Percentiles rank a stretch among this genome's conserved stretches.
phyloP scores from a whole-genome alignment of 2,888 invertebrate genomes.

The Gonocerus acuteangulatus region DNA sequence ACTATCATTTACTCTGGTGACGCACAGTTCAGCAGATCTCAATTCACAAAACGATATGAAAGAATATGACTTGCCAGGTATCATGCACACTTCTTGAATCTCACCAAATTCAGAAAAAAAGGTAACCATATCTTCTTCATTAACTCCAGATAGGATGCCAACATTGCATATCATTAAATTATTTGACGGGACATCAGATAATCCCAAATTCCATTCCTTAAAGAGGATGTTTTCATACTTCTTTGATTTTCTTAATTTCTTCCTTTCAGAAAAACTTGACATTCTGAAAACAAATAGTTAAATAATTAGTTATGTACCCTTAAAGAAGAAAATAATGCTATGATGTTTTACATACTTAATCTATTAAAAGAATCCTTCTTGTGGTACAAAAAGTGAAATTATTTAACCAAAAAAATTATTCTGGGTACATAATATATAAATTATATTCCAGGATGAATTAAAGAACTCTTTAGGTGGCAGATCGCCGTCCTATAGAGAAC shows the following conservation, averaged over 20 bases:
- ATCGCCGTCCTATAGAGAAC: too few species aligned
- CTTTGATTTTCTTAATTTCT: not conserved
- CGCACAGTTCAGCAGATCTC: constrained; percentile 52
- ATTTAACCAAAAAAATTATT: too few species aligned
- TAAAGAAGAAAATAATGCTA: not conserved
- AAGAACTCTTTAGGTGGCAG: too few species aligned
- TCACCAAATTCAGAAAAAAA: constrained; percentile 50
- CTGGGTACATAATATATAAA: too few species aligned
- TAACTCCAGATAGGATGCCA: constrained; percentile 72
- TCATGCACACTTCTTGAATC: constrained; percentile 57
- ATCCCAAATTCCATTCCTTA: not conserved
- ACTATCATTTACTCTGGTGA: constrained; percentile 53
- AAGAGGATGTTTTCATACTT: constrained; percentile 15
- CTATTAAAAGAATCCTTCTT: too few species aligned
- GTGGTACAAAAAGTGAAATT: too few species aligned
- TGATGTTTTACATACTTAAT: too few species aligned
- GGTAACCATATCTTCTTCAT: constrained; percentile 54
- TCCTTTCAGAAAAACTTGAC: constrained; percentile 1
- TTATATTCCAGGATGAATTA: too few species aligned
- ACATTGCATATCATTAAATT: constrained; percentile 70
- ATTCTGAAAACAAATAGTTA: not conserved
- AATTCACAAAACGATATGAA: constrained; percentile 57
- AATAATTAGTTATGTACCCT: not conserved
- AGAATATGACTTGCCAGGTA: constrained; percentile 73
- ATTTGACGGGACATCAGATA: constrained; percentile 38